Base-by-base conservation (phyloP, 1,140 invertebrate genomes). In the Scylla paramamosain region DNA sequence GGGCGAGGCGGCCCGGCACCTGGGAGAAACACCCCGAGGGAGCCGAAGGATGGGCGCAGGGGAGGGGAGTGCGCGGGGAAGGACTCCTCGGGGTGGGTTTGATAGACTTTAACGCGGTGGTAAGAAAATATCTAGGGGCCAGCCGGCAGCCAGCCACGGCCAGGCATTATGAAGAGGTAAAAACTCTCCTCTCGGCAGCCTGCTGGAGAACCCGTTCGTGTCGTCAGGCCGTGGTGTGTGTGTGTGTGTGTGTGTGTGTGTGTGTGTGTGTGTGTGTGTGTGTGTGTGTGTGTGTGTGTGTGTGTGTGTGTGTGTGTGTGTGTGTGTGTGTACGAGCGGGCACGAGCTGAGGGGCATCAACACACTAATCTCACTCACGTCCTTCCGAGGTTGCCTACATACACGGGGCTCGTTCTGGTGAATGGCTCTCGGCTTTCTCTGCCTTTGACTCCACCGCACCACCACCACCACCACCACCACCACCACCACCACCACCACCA, bases 71-170 rank as follows among this genome's bases (percentile, higher is more conserved):
- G 86, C 14, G 10, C 14, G 32, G 90, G 39, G 46, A 59, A 59
- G 48, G 45, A 20, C 28, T 52, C 20, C 20, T 45, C 16, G 45
- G 32, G 46, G 29, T 28, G 31, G n/a, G 29, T n/a, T 88, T 94
- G 94, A 94, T 94, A 94, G 94, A 94, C 89, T 94, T 94, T 94
- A 94, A 94, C 94, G 94, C 94, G 88, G 67, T 82, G 67, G 94
- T 94, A 94, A 94, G 94, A 91, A 91, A 94, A 86, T 94, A 94
- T 94, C 94, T 94, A 91, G 88, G 94, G 93, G 88, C 88, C 87
- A 94, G 93, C 67, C 88, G 48, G 93, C 87, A 94, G 93, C 93
- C 94, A 94, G 48, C 52, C 52, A 59, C 52, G 52, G 94, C 94
- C 94, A 83, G 84, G 94, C 83, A 94, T 94, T 94, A 94, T 94